Evolutionary conservation across 2,113 vertebrate species (phyloP), one percentile per base, ranked within the genome.

Genomic region (Callithrix jacchus): DNA sequence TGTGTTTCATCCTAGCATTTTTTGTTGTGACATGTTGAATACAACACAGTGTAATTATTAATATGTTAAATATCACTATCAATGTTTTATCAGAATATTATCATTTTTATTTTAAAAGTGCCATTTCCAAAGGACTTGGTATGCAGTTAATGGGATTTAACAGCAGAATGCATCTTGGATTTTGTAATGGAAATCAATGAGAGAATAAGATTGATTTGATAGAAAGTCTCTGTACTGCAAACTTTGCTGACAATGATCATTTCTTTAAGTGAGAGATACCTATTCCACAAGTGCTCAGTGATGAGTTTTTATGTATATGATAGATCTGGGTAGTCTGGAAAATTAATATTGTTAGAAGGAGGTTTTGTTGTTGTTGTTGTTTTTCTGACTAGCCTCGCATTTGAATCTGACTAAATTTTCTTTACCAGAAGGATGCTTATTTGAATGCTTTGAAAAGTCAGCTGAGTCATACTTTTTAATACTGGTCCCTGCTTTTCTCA

Each of bases 181-280:
- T 97, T 92, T 85, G 81, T 97, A 97, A 95, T 70, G 92, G 96
- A 97, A 97, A 97, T 97, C 97, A 95, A 97, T 97, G 92, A 45
- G 77, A 94, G 68, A 87, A 90, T 92, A 95, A 95, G 96, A 98
- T 95, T 90, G 97, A 97, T 97, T 96, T 92, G 90, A 93, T 97
- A 87, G 90, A 92, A 96, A 97, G 88, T 93, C 96, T 95, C 81
- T 86, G 80, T 73, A 49, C 84, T n/a, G 68, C 93, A 97, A 97
- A 97, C 92, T 95, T 97, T 97, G 96, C 97, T 97, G 97, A 98
- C 93, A 93, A 25, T 90, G 87, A 58, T 76, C 90, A 82, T 97
- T 96, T 73, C 95, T 94, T 95, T 95, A 97, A 96, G 96, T 89
- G 93, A 97, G 81, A 81, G 64, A 97, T 95, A 87, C 92, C 71